Conservation (phyloP, 2,113 vertebrate species). For the Oncorhynchus tshawytscha region DNA sequence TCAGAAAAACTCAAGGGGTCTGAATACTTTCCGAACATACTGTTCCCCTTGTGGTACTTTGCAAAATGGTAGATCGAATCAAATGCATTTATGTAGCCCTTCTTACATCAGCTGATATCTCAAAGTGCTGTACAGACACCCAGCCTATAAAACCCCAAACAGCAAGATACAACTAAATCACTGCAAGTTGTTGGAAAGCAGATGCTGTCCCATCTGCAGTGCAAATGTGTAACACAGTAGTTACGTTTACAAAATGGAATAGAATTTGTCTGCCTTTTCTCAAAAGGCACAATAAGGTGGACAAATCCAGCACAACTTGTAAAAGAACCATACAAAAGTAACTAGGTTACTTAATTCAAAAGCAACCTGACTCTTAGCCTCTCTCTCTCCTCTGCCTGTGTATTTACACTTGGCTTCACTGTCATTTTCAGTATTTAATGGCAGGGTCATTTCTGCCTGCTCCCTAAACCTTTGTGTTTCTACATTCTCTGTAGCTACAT, state of each 20-base stretch:
- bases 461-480: slow-evolving; percentile 51
- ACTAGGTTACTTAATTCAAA: slow-evolving; percentile 25
- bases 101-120: no score
- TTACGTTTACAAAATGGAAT: background rate
- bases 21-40: no score
- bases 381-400: slow-evolving; percentile 31
- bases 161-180: background rate
- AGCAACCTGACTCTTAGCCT: slow-evolving; percentile 29
- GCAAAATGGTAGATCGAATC: background rate
- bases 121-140: no score
- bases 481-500: slow-evolving; percentile 41
- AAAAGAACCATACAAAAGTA: slow-evolving; percentile 16
- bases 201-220: background rate
- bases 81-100: no score
- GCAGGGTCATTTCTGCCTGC: slow-evolving; percentile 57
- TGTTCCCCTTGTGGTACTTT: background rate
- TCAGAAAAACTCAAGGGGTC: no score
- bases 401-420: slow-evolving; percentile 52
- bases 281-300: slow-evolving; percentile 69
- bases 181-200: background rate
- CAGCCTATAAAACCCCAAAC: no score
- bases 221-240: background rate
- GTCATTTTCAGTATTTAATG: slow-evolving; percentile 61
- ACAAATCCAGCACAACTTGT: slow-evolving; percentile 54
- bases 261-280: background rate